Conservation (phyloP, 2,113 vertebrate species). For the Scortum barcoo region DNA sequence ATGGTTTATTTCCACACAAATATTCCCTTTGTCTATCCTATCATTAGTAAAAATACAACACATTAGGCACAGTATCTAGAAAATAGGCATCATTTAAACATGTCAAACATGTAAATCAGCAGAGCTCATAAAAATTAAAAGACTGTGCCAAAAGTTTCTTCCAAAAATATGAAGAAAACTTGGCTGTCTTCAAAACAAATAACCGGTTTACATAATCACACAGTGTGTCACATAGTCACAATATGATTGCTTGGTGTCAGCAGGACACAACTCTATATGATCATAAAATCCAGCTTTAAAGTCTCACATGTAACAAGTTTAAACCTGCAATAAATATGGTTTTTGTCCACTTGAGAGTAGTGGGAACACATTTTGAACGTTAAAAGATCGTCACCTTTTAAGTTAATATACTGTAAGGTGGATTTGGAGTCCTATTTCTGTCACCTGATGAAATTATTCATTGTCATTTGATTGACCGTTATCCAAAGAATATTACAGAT, state of each 20-base stretch:
- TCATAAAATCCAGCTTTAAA: slow-evolving; percentile 1
- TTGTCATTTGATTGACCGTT: not conserved
- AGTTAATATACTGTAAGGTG: not conserved
- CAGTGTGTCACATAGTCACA: not conserved
- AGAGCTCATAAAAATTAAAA: slow-evolving; percentile 20
- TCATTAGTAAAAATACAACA: slow-evolving; percentile 44
- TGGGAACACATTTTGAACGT: not conserved
- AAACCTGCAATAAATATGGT: not conserved
- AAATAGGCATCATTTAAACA: slow-evolving; percentile 12
- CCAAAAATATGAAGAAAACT: not conserved
- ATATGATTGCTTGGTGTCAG: not conserved
- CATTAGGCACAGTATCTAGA: not conserved
- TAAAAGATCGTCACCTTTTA: not conserved
- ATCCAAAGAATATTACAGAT: not conserved
- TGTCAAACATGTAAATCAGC: slow-evolving; percentile 24
- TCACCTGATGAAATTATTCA: not conserved
- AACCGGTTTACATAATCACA: slow-evolving; percentile 5
- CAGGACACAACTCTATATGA: not conserved
- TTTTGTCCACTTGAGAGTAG: not conserved
- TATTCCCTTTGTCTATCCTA: slow-evolving; percentile 63
- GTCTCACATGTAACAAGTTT: not conserved
- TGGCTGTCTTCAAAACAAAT: not conserved
- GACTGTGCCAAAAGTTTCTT: not conserved
- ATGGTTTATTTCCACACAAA: slow-evolving; percentile 42
- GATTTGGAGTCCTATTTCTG: not conserved